Percentiles rank a stretch among this genome's conserved stretches.
Evolutionary conservation across 2,113 vertebrate genomes (phyloP).

Genomic region (Thunnus thynnus): DNA sequence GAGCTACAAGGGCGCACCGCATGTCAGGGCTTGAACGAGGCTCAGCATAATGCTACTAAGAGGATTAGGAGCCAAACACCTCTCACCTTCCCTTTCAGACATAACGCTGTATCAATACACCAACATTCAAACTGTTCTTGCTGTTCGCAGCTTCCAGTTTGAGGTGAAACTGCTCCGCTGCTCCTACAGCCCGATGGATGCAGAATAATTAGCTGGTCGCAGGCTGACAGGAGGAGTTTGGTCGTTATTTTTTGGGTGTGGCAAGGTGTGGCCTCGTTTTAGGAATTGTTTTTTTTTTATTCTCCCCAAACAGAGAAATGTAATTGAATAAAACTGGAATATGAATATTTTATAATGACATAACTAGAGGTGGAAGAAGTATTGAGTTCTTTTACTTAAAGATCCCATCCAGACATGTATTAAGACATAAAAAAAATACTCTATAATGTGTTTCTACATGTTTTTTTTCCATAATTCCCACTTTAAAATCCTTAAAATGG

Average conservation of each 20-base stretch:
- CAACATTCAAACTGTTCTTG: constrained; percentile 46
- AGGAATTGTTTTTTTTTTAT: too few species aligned
- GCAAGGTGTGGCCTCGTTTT: not conserved
- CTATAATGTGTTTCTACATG: too few species aligned
- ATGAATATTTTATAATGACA: too few species aligned
- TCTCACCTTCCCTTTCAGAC: constrained; percentile 67
- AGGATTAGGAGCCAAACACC: constrained; percentile 82
- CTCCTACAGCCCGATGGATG: not conserved
- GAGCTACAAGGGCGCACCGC: constrained; percentile 84
- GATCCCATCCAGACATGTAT: too few species aligned
- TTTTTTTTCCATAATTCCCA: too few species aligned
- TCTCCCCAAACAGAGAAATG: too few species aligned
- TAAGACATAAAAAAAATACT: too few species aligned
- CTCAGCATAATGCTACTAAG: constrained; percentile 89
- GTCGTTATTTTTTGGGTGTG: not conserved
- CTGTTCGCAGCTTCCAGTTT: constrained; percentile 1
- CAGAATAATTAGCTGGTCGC: not conserved
- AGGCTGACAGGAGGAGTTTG: not conserved
- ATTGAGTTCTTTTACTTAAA: too few species aligned
- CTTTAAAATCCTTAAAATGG: too few species aligned
- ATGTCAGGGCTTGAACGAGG: constrained; percentile 78
- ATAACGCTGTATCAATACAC: constrained; percentile 54
- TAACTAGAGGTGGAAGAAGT: too few species aligned
- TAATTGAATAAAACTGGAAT: too few species aligned
- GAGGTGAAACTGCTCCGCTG: not conserved